Conservation (phyloP, 2,888 invertebrate genomes). For the Griposia aprilina region DNA sequence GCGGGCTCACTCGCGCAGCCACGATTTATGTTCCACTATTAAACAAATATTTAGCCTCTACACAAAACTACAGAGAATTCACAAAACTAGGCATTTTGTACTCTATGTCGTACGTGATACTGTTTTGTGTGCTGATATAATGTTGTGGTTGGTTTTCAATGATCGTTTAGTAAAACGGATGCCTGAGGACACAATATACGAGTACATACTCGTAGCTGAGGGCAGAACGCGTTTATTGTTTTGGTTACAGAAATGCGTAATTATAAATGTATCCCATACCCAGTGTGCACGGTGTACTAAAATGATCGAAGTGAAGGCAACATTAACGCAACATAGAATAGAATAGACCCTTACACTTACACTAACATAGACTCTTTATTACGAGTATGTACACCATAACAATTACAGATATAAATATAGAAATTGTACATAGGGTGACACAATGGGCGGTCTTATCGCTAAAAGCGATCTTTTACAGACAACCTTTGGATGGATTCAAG, state of each 20-base stretch:
- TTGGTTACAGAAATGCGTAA: not conserved
- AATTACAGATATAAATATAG: no score
- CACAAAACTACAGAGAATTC: conserved; percentile 1
- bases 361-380: no score
- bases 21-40: conserved; percentile 46
- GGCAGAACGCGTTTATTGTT: not conserved
- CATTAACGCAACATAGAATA: not conserved
- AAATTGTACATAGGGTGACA: no score
- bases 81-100: not conserved
- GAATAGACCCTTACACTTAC: no score
- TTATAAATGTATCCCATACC: no score
- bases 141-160: conserved; percentile 31
- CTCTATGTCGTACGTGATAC: not conserved
- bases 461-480: no score
- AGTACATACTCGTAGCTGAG: not conserved
- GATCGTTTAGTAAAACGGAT: conserved; percentile 47
- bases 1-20: conserved; percentile 16
- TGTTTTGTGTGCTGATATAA: conserved; percentile 1
- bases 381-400: no score
- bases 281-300: not conserved
- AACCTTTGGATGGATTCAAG: no score
- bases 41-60: conserved; percentile 54
- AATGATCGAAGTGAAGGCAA: not conserved
- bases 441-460: no score
- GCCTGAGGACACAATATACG: conserved; percentile 26